A percentile compares a stretch with the other conserved stretches of the same genome.
Conservation (phyloP, 2,113 vertebrate genomes). For the Gymnarchus niloticus region DNA sequence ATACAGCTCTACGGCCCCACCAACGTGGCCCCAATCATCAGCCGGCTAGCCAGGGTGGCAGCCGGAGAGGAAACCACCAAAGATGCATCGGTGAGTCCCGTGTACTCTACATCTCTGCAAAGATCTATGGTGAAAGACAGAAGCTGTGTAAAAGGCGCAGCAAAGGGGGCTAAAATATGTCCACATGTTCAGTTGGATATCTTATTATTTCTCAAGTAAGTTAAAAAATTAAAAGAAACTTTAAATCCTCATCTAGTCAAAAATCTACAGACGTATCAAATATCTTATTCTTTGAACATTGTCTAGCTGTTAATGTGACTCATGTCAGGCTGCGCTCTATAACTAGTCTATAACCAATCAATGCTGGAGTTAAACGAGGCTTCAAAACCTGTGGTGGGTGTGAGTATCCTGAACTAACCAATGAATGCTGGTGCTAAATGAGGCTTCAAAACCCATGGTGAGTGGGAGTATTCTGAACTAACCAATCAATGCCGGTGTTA, state of each 20-base stretch:
- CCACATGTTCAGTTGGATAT: background rate
- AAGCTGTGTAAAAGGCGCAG: too few species aligned
- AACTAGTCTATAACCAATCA: background rate
- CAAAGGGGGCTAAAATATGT: too few species aligned
- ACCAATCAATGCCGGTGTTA: too few species aligned
- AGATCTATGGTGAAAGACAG: background rate
- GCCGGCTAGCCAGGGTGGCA: slow-evolving; percentile 76
- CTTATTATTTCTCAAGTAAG: background rate
- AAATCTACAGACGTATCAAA: background rate
- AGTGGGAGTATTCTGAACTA: too few species aligned
- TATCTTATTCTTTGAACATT: background rate
- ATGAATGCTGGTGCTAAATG: too few species aligned
- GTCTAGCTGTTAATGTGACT: slow-evolving; percentile 5
- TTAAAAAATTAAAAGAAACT: background rate
- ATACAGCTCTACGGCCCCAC: slow-evolving; percentile 93
- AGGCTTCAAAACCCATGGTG: too few species aligned
- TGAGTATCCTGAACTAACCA: too few species aligned
- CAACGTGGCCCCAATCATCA: slow-evolving; percentile 91
- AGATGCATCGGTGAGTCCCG: slow-evolving; percentile 77
- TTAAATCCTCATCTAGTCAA: background rate
- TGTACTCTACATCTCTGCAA: background rate
- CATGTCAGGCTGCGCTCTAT: background rate
- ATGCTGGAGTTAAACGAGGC: too few species aligned
- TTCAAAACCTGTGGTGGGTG: too few species aligned
- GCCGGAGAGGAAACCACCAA: slow-evolving; percentile 75